phyloP scores from a whole-genome alignment of 2,888 invertebrate genomes.

The Galerucella calmariensis region DNA sequence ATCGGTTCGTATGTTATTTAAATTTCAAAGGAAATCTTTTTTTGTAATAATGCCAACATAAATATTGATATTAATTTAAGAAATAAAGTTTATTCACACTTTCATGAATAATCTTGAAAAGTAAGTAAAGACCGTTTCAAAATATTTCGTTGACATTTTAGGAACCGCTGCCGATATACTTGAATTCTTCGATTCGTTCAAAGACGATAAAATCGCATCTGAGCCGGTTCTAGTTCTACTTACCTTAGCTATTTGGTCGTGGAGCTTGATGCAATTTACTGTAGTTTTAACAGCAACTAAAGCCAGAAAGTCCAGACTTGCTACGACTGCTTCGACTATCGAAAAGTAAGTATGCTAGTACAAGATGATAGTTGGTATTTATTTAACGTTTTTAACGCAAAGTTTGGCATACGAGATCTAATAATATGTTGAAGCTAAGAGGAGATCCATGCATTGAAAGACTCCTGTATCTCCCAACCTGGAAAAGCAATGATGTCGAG shows the following conservation, averaged over 20 bases:
- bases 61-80: conserved; percentile 19
- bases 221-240: conserved; percentile 84
- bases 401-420: too few relatives aligned
- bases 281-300: conserved; percentile 92
- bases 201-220: conserved; percentile 83
- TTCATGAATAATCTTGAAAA: neutral
- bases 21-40: conserved; percentile 18
- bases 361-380: too few relatives aligned
- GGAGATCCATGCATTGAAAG: too few relatives aligned
- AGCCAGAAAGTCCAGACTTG: conserved; percentile 78
- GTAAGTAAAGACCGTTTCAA: neutral
- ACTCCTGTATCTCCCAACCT: too few relatives aligned
- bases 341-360: conserved; percentile 50
- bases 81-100: conserved; percentile 2
- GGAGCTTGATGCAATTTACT: conserved; percentile 94
- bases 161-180: conserved; percentile 96
- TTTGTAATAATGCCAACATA: conserved; percentile 11
- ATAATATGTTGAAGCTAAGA: too few relatives aligned
- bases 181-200: conserved; percentile 97
- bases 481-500: too few relatives aligned
- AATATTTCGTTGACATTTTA: conserved; percentile 53
- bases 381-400: too few relatives aligned
- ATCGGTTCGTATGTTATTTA: conserved; percentile 70
- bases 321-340: conserved; percentile 60
- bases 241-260: conserved; percentile 89